phyloP scores from a whole-genome alignment of 1,140 invertebrate genomes.

The Trachymyrmex cornetzi region DNA sequence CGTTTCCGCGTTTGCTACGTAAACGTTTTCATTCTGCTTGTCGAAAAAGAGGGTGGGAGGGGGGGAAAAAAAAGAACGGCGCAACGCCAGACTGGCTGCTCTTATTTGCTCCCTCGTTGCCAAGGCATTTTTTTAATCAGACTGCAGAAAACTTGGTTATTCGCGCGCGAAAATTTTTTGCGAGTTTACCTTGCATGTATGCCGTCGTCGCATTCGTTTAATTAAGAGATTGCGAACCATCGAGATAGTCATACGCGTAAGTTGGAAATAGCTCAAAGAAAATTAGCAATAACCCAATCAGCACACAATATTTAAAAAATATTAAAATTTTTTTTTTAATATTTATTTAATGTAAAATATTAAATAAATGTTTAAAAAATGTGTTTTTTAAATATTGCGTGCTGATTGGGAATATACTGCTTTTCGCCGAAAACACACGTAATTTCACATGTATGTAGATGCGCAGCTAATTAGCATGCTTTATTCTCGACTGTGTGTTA shows the following conservation, averaged over 20 bases:
- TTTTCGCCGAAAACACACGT: background rate
- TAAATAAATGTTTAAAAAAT: too few species aligned
- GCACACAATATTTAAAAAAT: too few species aligned
- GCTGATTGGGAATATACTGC: background rate
- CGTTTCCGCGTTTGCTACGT: slow-evolving; percentile 5
- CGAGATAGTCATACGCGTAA: background rate
- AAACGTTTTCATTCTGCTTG: slow-evolving; percentile 48
- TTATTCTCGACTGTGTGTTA: background rate
- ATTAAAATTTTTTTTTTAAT: too few species aligned
- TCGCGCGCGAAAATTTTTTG: slow-evolving; percentile 21
- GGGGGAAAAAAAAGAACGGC: background rate
- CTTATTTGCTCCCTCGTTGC: background rate
- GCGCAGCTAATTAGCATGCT: background rate
- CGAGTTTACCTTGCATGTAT: background rate
- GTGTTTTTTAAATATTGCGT: too few species aligned
- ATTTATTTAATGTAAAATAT: too few species aligned
- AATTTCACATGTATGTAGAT: too few species aligned
- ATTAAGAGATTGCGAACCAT: slow-evolving; percentile 18
- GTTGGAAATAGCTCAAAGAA: background rate
- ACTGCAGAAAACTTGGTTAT: background rate
- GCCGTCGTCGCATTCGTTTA: background rate
- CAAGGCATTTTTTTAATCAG: slow-evolving; percentile 29
- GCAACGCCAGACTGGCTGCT: background rate
- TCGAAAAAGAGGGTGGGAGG: background rate
- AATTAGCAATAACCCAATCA: background rate